These are phyloP conservation scores for Mustela nigripes DNA, from an alignment of 2,113 vertebrate species.

Conservation along the genomic window DNA sequence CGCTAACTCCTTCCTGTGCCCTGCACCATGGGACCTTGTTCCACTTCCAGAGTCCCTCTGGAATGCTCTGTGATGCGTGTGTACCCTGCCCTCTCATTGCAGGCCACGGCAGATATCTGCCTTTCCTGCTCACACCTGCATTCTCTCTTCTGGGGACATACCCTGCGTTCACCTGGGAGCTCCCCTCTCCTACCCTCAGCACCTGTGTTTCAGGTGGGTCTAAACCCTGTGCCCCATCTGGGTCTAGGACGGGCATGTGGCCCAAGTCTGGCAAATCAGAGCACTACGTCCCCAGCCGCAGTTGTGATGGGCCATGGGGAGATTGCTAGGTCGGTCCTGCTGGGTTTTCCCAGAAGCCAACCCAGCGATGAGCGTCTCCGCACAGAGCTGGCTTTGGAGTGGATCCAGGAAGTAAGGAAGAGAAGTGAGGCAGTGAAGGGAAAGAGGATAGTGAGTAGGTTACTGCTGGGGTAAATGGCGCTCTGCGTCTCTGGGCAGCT, in stretches of 20 bases:
- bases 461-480: too few species aligned
- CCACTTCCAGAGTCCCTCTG: background rate
- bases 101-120: background rate
- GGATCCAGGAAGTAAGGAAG: background rate
- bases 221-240: too few species aligned
- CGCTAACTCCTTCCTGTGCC: background rate
- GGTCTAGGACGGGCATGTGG: too few species aligned
- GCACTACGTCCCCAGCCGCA: background rate
- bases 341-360: background rate
- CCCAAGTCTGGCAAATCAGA: background rate
- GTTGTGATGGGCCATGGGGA: background rate
- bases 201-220: background rate
- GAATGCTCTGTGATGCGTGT: fast-evolving
- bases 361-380: background rate
- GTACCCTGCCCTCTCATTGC: background rate
- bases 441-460: background rate
- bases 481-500: fast-evolving
- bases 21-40: background rate
- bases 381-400: background rate
- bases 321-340: too few species aligned
- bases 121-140: too few species aligned
- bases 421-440: background rate
- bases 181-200: background rate
- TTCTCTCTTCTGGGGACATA: background rate
- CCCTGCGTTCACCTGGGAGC: background rate